phyloP scores from a whole-genome alignment of 1,140 invertebrate genomes.

The Hycleus cichorii region DNA sequence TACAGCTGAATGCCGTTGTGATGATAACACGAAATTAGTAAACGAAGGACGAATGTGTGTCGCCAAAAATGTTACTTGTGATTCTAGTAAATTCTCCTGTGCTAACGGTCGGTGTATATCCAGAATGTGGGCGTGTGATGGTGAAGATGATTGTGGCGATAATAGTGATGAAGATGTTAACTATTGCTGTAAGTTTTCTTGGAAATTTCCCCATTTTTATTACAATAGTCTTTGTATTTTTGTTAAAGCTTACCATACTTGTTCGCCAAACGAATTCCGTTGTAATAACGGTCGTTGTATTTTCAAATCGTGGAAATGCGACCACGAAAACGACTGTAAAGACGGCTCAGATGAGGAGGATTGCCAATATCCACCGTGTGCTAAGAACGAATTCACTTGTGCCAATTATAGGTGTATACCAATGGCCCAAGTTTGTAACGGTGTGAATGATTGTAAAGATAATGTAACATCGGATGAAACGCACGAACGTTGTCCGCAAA shows the following conservation, averaged over 20 bases:
- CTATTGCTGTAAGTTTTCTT: constrained; percentile 68
- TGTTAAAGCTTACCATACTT: constrained; percentile 78
- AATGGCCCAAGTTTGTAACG: constrained; percentile 81
- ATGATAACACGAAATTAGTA: constrained; percentile 77
- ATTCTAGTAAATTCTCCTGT: constrained; percentile 86
- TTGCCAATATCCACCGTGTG: constrained; percentile 85
- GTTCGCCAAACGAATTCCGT: constrained; percentile 85
- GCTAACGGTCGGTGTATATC: constrained; percentile 92
- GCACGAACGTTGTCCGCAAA: constrained; percentile 74
- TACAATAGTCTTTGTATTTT: not conserved
- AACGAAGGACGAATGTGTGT: constrained; percentile 91
- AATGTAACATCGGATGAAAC: constrained; percentile 87
- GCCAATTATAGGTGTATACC: constrained; percentile 85
- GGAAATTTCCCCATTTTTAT: not conserved
- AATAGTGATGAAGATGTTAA: constrained; percentile 86
- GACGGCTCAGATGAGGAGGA: constrained; percentile 87
- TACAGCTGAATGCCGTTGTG: constrained; percentile 79
- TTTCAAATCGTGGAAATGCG: constrained; percentile 90
- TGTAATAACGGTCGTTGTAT: constrained; percentile 93
- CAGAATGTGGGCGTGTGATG: constrained; percentile 93
- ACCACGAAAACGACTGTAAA: constrained; percentile 92
- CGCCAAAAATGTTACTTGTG: constrained; percentile 79
- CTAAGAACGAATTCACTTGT: constrained; percentile 90
- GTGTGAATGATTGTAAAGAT: constrained; percentile 91
- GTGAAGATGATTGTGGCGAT: constrained; percentile 92